Base-by-base conservation (phyloP, 2,113 vertebrate species). In the Lophura nycthemera region DNA sequence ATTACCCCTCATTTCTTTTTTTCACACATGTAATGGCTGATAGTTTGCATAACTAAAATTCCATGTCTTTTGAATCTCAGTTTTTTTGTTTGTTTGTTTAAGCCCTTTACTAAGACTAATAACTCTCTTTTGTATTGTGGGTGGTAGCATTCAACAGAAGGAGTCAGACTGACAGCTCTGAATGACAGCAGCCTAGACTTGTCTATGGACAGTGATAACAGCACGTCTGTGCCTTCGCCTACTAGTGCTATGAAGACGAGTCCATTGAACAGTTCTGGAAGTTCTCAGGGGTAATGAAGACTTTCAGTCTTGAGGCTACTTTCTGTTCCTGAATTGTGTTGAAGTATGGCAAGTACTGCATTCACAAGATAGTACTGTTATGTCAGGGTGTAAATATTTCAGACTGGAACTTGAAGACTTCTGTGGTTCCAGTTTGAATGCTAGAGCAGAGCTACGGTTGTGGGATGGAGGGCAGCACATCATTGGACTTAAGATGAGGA, bases 161-260 rank as follows among this genome's bases (percentile, higher is more conserved):
- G 98, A 27, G 97, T 98, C 85, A 98, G 96, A 83, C 76, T 97
- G 75, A 94, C 97, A 67, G 95, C 97, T 84, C 95, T 98, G 94
- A 98, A 98, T 86, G 98, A 99, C 86, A 98, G 97, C 97, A 98
- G 98, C 93, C 96, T 99, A 86, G 98, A 99, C 89, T 97, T 99
- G 88, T 98, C 98, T 52, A 95, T 99, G 97, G 98, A 99, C 97
- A 99, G 98, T 95, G 98, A 99, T 93, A 99, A 99, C 98, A 99
- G 98, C 98, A 98, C 98, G 97, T 98, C 98, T 93, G 98, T 99
- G 97, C 98, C 98, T 97, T 99, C 98, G 7, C 98, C 98, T 65
- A 98, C 98, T 11, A 98, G 97, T 93, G 96, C 98, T 96, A 92
- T 96, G 94, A 98, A 98, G 96, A 98, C 96, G 75, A 98, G 98